Evolutionary conservation across 2,797 vertebrate genomes (phyloP), one percentile per base, ranked within the genome.

Genomic region (Acestrorhynchus altus): DNA sequence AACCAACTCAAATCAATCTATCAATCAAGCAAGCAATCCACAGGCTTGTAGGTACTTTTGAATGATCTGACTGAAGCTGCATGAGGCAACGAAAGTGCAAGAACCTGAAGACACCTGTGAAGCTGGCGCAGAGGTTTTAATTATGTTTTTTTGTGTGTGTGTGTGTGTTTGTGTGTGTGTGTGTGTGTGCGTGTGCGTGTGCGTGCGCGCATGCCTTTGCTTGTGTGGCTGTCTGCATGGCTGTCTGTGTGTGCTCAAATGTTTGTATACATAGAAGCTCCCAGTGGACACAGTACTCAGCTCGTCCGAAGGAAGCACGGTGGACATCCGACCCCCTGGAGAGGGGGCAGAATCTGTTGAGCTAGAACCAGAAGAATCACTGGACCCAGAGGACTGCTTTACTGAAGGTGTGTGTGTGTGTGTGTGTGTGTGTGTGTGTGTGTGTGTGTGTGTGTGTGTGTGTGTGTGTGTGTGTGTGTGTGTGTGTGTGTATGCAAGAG

Each of bases 241-340:
- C 3, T 65, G 68, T 72, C 46, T 65, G 56, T 78, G 59, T 39
- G 63, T 39, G 63, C 72, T 24, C 31, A 35, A 35, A 51, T 74
- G 77, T 63, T 52, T 66, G 44, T 18, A 35, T 51, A 91, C 85
- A 86, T 94, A 98, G 97, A 98, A 98, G 92, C 87, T 96, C 63
- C 95, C 96, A 54, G 44, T 60, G 26, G 92, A 92, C 82, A 89
- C 88, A n/a, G 92, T 91, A 84, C 94, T 94, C 85, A 99, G 97
- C 87, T 98, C 98, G 56, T 99, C 98, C 0, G 98, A 99, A 89
- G 97, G 97, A 57, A 99, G 98, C 90, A 98, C 98, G 0, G 95
- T 99, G 28, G 96, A 98, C 73, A 94, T 98, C 22, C 93, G 95
- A 69, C 91, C 95, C 76, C 96, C 96, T 0, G 96, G 93, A 66